phyloP scores from a whole-genome alignment of 2,888 invertebrate genomes.

The Tipula confusa region DNA sequence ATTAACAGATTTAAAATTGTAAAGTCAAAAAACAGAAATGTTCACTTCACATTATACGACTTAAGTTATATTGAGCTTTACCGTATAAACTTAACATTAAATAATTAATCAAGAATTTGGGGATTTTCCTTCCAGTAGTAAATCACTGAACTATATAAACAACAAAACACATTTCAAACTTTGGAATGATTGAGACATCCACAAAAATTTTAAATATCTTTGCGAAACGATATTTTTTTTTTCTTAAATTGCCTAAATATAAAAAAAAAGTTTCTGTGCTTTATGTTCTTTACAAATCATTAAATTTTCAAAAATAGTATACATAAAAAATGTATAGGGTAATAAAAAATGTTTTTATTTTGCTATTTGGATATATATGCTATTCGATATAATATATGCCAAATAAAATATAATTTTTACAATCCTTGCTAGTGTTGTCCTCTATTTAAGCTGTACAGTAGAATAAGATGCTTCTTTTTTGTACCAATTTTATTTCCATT shows the following conservation, averaged over 20 bases:
- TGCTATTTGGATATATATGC: background rate
- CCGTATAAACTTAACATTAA: too few species aligned
- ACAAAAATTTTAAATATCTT: background rate
- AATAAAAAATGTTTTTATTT: background rate
- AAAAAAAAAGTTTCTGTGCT: background rate
- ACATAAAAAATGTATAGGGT: background rate
- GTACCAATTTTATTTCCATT: background rate
- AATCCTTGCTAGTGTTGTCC: background rate
- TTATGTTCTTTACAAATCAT: background rate
- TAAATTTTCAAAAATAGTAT: background rate
- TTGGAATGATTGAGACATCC: background rate
- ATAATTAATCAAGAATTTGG: too few species aligned
- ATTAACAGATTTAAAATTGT: too few species aligned
- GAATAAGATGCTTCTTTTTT: background rate
- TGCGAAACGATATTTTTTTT: background rate
- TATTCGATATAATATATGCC: background rate
- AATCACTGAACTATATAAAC: too few species aligned
- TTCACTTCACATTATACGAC: too few species aligned
- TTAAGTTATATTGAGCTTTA: too few species aligned
- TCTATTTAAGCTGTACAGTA: background rate
- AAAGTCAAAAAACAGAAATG: too few species aligned
- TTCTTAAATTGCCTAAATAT: background rate
- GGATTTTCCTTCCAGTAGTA: too few species aligned
- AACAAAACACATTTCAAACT: background rate
- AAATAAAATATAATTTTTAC: background rate